phyloP scores from a whole-genome alignment of 1,140 invertebrate species.

The Drosophila kanapiae region DNA sequence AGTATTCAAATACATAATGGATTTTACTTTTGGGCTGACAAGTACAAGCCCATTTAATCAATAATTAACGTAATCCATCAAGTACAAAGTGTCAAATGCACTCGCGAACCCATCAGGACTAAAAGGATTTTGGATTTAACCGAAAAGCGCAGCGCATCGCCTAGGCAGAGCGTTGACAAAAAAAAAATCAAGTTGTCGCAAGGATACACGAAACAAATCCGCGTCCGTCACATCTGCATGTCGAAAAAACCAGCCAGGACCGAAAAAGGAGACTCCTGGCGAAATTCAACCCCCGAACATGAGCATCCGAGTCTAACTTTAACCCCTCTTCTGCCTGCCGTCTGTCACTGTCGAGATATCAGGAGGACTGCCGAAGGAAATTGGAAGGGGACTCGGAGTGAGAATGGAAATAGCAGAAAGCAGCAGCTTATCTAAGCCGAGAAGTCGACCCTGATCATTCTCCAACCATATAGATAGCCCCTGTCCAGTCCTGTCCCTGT shows the following conservation, averaged over 20 bases:
- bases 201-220: slow-evolving; percentile 80
- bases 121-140: slow-evolving; percentile 67
- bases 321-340: slow-evolving; percentile 41
- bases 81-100: slow-evolving; percentile 83
- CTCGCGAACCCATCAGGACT: slow-evolving; percentile 67
- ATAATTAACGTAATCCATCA: slow-evolving; percentile 84
- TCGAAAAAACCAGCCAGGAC: slow-evolving; percentile 65
- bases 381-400: not conserved
- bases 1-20: slow-evolving; percentile 79
- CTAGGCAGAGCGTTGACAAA: slow-evolving; percentile 53
- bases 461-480: slow-evolving; percentile 21
- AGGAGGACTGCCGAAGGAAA: not conserved
- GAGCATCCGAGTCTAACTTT: slow-evolving; percentile 19
- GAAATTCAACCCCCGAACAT: slow-evolving; percentile 51
- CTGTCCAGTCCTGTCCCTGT: slow-evolving; percentile 19
- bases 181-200: slow-evolving; percentile 76
- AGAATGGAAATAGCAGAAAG: slow-evolving; percentile 13
- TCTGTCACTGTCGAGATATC: slow-evolving; percentile 68
- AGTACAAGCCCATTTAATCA: slow-evolving; percentile 84
- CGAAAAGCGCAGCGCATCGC: slow-evolving; percentile 54
- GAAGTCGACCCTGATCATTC: slow-evolving; percentile 65
- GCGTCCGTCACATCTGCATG: slow-evolving; percentile 81
- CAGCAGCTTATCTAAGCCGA: slow-evolving; percentile 75
- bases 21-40: slow-evolving; percentile 70
- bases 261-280: slow-evolving; percentile 15